Conservation (phyloP, 64 coral and sea anemone genomes). For the Cladopsammia gracilis region DNA sequence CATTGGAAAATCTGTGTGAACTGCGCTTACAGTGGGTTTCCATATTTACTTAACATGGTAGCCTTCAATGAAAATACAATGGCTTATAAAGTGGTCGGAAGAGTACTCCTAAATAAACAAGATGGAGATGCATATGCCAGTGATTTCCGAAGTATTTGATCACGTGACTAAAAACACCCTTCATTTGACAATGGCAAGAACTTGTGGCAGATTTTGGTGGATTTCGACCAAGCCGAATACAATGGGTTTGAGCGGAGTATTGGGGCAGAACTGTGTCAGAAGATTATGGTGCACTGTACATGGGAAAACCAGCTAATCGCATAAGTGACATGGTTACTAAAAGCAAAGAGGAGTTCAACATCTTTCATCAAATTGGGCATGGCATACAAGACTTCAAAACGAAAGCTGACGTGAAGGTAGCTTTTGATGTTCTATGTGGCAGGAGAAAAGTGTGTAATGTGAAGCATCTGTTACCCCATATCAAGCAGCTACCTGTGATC, state of each 20-base stretch:
- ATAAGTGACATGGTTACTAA: constrained; percentile 29
- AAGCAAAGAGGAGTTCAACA: constrained; percentile 6
- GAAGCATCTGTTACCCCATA: constrained; percentile 14
- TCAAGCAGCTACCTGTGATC: not conserved
- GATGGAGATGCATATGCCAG: constrained; percentile 39
- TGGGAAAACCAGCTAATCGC: constrained; percentile 45
- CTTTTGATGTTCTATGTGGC: constrained; percentile 51
- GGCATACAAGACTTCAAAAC: not conserved
- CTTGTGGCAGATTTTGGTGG: constrained; percentile 44
- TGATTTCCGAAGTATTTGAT: constrained; percentile 23
- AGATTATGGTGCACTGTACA: constrained; percentile 45
- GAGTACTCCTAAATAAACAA: constrained; percentile 38
- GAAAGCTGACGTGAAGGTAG: constrained; percentile 11
- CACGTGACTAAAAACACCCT: not conserved
- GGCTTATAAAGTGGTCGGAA: constrained; percentile 19
- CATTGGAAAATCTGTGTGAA: too few relatives aligned
- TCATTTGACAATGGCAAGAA: not conserved
- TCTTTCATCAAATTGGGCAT: constrained; percentile 28
- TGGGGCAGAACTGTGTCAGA: constrained; percentile 7
- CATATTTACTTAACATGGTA: constrained; percentile 52
- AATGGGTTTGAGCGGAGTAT: constrained; percentile 29
- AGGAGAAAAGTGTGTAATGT: not conserved
- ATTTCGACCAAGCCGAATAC: constrained; percentile 36
- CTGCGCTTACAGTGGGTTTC: constrained; percentile 35
- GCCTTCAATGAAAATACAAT: constrained; percentile 45